Conservation (phyloP, 2,888 invertebrate species). For the Sialis fuliginosa region DNA sequence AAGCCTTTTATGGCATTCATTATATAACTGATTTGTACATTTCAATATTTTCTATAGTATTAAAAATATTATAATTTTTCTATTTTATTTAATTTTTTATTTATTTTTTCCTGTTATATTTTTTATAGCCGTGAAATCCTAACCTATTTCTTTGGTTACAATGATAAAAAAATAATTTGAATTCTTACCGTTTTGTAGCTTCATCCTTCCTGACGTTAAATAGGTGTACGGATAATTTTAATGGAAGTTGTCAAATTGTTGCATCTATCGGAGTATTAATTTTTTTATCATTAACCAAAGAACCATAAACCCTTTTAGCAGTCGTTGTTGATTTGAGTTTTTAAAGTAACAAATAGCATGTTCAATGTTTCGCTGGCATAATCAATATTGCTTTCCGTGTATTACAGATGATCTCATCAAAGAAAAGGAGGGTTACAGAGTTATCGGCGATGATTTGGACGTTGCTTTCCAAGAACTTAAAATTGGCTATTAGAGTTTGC, state of each 20-base stretch:
- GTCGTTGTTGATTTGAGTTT: too few relatives aligned
- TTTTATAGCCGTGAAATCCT: neutral
- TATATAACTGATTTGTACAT: conserved; percentile 5
- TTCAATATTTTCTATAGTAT: conserved; percentile 7
- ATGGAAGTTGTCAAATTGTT: too few relatives aligned
- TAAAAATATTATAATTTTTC: conserved; percentile 6
- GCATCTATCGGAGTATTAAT: too few relatives aligned
- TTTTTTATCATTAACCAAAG: too few relatives aligned
- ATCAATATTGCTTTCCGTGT: conserved; percentile 9
- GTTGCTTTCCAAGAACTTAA: conserved; percentile 72
- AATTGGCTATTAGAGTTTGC: neutral
- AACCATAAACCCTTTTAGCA: too few relatives aligned
- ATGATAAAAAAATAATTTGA: too few relatives aligned
- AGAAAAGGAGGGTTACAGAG: conserved; percentile 83
- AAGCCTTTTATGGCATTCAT: neutral
- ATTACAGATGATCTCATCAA: conserved; percentile 66
- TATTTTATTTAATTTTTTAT: conserved; percentile 3
- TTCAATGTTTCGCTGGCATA: too few relatives aligned
- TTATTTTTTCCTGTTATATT: conserved; percentile 1
- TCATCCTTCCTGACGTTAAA: too few relatives aligned
- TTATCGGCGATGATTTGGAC: conserved; percentile 86
- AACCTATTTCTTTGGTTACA: too few relatives aligned
- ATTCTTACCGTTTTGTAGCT: too few relatives aligned
- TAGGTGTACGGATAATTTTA: too few relatives aligned
- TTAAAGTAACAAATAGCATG: too few relatives aligned